A percentile compares a stretch with the other conserved stretches of the same genome.
phyloP scores from a whole-genome alignment of 2,797 vertebrate species.

The Limnodromus scolopaceus region DNA sequence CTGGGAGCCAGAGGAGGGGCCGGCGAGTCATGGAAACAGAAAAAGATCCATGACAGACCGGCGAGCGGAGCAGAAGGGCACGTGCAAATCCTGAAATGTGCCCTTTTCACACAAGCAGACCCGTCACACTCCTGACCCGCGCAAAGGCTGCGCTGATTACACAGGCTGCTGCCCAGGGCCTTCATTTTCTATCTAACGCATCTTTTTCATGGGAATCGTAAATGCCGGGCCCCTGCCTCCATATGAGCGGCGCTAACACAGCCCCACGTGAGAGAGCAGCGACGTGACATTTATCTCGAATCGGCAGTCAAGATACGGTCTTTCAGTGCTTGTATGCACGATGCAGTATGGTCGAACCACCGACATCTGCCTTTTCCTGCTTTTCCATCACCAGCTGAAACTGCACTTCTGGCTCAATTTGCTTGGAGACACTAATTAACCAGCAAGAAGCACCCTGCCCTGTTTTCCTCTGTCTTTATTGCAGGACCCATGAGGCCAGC shows the following conservation, averaged over 20 bases:
- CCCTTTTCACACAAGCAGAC: neutral
- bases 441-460: neutral
- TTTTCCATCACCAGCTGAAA: neutral
- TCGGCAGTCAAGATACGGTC: fast-evolving
- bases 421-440: neutral
- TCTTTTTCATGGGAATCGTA: neutral
- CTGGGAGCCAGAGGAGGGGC: slow-evolving; percentile 58
- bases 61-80: neutral
- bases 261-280: fast-evolving
- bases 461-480: neutral
- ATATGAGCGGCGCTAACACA: neutral
- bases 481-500: neutral
- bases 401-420: neutral
- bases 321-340: neutral
- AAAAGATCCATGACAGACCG: neutral
- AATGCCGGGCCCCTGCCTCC: neutral
- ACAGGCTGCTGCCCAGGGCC: fast-evolving
- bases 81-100: neutral
- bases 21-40: neutral
- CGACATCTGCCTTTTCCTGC: neutral
- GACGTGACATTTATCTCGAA: neutral
- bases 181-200: neutral
- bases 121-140: neutral
- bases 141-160: neutral
- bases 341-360: neutral